These are phyloP conservation scores for Ophioninae sp. DNA, from an alignment of 2,888 invertebrate species.

Conservation along the genomic window DNA sequence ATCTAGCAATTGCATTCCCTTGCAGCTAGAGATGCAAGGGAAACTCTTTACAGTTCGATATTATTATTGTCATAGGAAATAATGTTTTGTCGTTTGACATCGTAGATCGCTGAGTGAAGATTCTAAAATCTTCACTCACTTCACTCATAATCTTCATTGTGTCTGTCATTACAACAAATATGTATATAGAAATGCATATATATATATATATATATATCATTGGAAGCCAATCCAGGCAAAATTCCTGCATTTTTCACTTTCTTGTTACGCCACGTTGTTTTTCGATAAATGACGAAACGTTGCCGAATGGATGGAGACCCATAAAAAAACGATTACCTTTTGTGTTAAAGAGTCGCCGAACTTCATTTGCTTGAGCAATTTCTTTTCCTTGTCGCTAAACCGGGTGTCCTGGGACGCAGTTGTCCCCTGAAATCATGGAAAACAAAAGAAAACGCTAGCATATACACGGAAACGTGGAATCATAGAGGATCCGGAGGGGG, in stretches of 20 bases:
- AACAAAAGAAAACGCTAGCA: background rate
- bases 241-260: background rate
- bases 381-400: conserved; percentile 99
- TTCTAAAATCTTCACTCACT: no score
- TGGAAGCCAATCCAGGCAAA: background rate
- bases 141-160: no score
- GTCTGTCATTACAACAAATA: background rate
- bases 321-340: conserved; percentile 85
- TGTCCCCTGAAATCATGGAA: conserved; percentile 89
- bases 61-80: no score
- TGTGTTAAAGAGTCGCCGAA: conserved; percentile 96
- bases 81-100: no score
- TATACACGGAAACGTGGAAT: background rate
- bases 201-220: background rate
- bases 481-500: background rate
- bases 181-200: background rate
- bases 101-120: no score
- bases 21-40: no score
- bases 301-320: background rate
- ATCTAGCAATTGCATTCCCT: no score
- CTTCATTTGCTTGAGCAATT: conserved; percentile 98
- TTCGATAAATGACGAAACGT: background rate
- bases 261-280: background rate
- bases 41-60: no score
- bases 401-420: conserved; percentile 99